Percentiles rank a stretch among this genome's conserved stretches.
phyloP scores from a whole-genome alignment of 2,113 vertebrate species.

The Cygnus atratus region DNA sequence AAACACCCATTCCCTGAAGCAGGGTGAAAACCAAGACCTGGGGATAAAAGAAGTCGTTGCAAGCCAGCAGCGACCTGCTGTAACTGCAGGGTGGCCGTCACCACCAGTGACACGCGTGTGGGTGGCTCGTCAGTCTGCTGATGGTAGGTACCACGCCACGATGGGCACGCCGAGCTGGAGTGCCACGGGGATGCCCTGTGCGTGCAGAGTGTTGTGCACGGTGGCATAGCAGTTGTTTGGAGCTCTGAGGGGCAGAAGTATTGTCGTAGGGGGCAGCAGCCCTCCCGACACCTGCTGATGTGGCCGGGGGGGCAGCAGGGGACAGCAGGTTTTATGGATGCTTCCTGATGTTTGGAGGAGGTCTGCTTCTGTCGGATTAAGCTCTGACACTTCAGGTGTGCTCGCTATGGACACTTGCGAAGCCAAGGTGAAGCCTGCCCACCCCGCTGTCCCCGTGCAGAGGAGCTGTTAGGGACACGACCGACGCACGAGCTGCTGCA shows the following conservation, averaged over 20 bases:
- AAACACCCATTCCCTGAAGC: neutral
- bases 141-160: neutral
- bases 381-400: neutral
- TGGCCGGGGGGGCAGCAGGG: neutral
- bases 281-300: rapidly evolving
- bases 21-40: neutral
- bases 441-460: rapidly evolving
- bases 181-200: neutral
- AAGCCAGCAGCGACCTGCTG: neutral
- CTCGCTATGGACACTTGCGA: neutral
- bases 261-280: neutral
- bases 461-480: rapidly evolving
- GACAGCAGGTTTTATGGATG: neutral
- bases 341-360: neutral
- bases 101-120: neutral
- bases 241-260: neutral
- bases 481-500: rapidly evolving
- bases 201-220: neutral
- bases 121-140: neutral
- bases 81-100: neutral
- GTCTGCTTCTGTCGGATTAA: neutral
- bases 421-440: neutral
- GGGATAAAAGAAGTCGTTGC: rapidly evolving
- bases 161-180: neutral
- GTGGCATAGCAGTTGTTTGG: neutral